Conservation (phyloP, 2,888 invertebrate genomes). For the Pardosa pseudoannulata region DNA sequence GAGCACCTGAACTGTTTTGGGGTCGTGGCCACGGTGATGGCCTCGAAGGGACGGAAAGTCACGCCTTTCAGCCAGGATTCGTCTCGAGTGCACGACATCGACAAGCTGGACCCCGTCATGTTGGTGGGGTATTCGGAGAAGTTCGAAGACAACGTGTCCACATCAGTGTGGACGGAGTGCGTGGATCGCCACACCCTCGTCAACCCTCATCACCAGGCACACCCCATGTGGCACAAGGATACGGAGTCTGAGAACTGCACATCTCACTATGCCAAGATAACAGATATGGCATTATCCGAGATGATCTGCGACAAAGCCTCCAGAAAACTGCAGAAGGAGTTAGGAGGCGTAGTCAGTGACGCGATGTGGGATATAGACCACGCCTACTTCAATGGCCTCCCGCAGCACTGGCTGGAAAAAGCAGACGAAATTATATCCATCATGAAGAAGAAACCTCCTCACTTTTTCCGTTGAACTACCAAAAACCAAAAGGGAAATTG, state of each 20-base stretch:
- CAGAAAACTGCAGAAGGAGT: slow-evolving; percentile 54
- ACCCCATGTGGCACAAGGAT: slow-evolving; percentile 55
- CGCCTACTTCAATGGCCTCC: slow-evolving; percentile 30
- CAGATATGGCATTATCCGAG: slow-evolving; percentile 37
- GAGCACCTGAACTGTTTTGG: slow-evolving; percentile 59
- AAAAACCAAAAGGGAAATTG: no score
- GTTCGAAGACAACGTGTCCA: slow-evolving; percentile 48
- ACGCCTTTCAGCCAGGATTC: slow-evolving; percentile 40
- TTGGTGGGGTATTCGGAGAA: slow-evolving; percentile 58
- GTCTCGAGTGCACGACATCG: slow-evolving; percentile 64
- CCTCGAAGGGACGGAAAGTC: slow-evolving; percentile 19
- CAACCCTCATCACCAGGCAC: slow-evolving; percentile 64
- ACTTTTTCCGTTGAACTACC: no score
- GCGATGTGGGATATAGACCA: slow-evolving; percentile 68
- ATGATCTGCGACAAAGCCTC: slow-evolving; percentile 71
- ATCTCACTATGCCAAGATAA: slow-evolving; percentile 1
- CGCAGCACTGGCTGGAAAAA: slow-evolving; percentile 36
- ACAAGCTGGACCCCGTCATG: slow-evolving; percentile 69
- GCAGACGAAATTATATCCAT: slow-evolving; percentile 25
- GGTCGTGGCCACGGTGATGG: slow-evolving; percentile 34
- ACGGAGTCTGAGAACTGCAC: not conserved
- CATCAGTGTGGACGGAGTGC: slow-evolving; percentile 47
- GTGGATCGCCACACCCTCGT: slow-evolving; percentile 55
- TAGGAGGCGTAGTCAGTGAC: slow-evolving; percentile 27
- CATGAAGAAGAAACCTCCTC: no score